Conservation (phyloP, 2,888 invertebrate species). For the Pachymerium ferrugineum region DNA sequence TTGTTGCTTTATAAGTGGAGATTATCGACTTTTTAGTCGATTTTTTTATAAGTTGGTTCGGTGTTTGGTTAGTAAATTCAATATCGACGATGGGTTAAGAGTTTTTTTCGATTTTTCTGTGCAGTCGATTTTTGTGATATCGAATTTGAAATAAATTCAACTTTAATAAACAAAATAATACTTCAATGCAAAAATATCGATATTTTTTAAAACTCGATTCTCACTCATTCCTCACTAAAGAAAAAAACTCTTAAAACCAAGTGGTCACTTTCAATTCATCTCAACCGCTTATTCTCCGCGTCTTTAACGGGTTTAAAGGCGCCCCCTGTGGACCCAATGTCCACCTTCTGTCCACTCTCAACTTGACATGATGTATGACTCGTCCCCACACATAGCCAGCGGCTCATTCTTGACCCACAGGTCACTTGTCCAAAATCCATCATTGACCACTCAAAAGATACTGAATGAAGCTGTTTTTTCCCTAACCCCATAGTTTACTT, state of each 20-base stretch:
- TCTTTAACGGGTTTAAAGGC: background rate
- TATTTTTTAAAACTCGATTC: no score
- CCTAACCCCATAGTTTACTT: background rate
- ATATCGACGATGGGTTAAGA: no score
- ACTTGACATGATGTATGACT: background rate
- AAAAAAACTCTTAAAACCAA: no score
- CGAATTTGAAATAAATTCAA: no score
- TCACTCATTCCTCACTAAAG: no score
- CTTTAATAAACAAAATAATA: no score
- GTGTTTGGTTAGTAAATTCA: no score
- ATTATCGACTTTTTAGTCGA: background rate
- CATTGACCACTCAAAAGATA: background rate
- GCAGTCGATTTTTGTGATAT: no score
- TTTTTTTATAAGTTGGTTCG: background rate
- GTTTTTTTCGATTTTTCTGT: no score
- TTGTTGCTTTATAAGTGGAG: background rate
- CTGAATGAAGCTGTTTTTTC: background rate
- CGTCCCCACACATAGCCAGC: background rate
- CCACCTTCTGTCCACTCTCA: background rate
- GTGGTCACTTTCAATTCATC: background rate
- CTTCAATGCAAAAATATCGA: no score
- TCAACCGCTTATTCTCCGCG: background rate
- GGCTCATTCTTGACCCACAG: background rate
- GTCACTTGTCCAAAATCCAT: background rate
- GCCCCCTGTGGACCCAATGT: background rate